Evolutionary conservation across 2,113 vertebrate species (phyloP), one percentile per base, ranked within the genome.

Genomic region (Tautogolabrus adspersus): DNA sequence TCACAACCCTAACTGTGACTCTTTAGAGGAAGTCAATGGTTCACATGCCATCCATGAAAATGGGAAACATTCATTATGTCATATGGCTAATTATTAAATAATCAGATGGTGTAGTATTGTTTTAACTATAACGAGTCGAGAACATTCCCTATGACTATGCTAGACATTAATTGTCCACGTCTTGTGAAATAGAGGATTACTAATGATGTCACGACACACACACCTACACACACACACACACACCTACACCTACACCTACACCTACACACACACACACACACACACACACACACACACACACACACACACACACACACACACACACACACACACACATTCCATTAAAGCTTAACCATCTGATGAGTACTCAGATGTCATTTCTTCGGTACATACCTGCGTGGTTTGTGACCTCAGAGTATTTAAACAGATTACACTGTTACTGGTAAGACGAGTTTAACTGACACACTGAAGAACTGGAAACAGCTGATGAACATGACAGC

Each of bases 361-460:
- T 12, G 3, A 46, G 37, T 18, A 64, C 0, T 62, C 54, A 46
- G 15, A 70, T 59, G 2, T 54, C n/a, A 8, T 1, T 1, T 16
- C 18, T 16, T 10, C 0, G 1, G 6, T 47, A 44, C 37, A 9
- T 38, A 34, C 34, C 40, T 55, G 22, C 51, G 37, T 66, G 9
- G 23, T 73, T 49, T 51, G 49, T 11, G 38, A 44, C 47, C 47
- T 19, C 9, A 18, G 8, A 49, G 42, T 21, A 8, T 42, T n/a
- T 70, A 7, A 75, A 16, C 49, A 40, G 49, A 58, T 73, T 13
- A 60, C 30, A 60, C 16, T 21, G 6, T 51, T 58, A 83, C 72
- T 55, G 51, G 82, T 79, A 37, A 1, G 9, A 66, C 84, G 34
- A 13, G 80, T 82, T 83, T 60, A 44, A 46, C 26, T 12, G 12